Evolutionary conservation across 2,888 invertebrate species (phyloP).

Genomic region (Hydriomena furcata): DNA sequence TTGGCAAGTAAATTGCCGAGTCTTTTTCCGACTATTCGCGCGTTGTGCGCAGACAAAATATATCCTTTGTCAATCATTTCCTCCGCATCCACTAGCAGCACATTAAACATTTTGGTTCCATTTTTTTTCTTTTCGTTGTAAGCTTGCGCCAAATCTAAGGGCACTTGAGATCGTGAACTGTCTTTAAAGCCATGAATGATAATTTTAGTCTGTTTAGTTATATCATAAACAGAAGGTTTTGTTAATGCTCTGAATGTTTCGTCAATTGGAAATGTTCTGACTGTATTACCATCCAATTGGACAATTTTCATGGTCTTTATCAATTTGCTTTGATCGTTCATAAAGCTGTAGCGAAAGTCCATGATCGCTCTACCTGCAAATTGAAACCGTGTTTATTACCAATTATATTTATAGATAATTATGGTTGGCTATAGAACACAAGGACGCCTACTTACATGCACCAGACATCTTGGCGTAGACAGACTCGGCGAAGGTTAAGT

Average conservation of each 20-base stretch:
- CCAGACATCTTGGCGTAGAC: constrained; percentile 70
- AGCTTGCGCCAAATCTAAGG: constrained; percentile 66
- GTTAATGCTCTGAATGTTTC: constrained; percentile 63
- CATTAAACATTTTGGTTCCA: constrained; percentile 62
- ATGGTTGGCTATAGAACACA: constrained; percentile 23
- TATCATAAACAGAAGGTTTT: constrained; percentile 64
- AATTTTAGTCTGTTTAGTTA: constrained; percentile 74
- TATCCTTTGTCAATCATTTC: constrained; percentile 72
- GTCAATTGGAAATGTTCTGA: constrained; percentile 62
- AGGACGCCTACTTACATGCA: constrained; percentile 69
- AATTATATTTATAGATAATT: neutral
- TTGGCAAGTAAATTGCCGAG: constrained; percentile 77
- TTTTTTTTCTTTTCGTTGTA: constrained; percentile 64
- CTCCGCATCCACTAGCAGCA: constrained; percentile 73
- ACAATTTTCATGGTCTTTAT: constrained; percentile 71
- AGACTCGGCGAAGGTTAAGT: constrained; percentile 69
- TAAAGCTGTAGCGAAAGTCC: constrained; percentile 63
- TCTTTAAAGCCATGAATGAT: constrained; percentile 78
- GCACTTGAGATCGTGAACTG: constrained; percentile 69
- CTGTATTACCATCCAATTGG: constrained; percentile 53
- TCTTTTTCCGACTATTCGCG: constrained; percentile 77
- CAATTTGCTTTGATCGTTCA: constrained; percentile 58
- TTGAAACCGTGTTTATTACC: constrained; percentile 1
- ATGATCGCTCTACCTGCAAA: constrained; percentile 74
- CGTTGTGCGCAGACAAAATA: constrained; percentile 69